Evolutionary conservation across 2,797 vertebrate genomes (phyloP), one percentile per base, ranked within the genome.

Genomic region (Mormyrops boulengeri): DNA sequence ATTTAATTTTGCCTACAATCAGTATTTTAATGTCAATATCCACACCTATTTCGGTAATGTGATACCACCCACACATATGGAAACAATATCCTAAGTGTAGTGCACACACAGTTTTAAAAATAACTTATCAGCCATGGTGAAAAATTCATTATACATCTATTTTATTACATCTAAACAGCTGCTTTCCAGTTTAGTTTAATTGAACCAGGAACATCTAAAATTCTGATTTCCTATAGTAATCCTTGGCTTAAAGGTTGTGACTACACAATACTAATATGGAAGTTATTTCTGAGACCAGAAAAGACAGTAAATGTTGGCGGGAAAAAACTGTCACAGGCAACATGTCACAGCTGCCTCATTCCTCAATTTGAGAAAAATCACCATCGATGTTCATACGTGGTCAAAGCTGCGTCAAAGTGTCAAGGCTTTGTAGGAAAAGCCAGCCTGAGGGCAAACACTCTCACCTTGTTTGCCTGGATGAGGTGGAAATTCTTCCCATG

Each of bases 401-500:
- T n/a, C 19, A 9, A 47, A 2, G 2, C 19, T 17, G 30, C 4
- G 4, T 73, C 66, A 73, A 34, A 69, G 30, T 30, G 30, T 38
- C 30, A 38, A 73, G 66, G 66, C 38, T 44, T n/a, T 80, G 38
- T 19, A n/a, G 73, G 14, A 19, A 80, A 80, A 9, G 44, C 82
- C 47, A 30, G 17, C 1, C 9, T 22, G 47, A 85, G n/a, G 47
- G 84, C 22, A 17, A 85, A 52, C 12, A 52, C 41, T 26, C 22
- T 22, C 92, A 98, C 98, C 97, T 99, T 99, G 93, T 99, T 99
- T 30, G 97, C 97, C 91, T 99, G 98, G 92, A 99, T 99, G 90
- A 99, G 97, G 92, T 99, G 97, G 85, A 99, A 99, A 94, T 99
- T 99, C 93, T 99, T 99, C 53, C 98, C 98, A 0, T 99, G 97